A percentile compares a stretch with the other conserved stretches of the same genome.
phyloP scores from a whole-genome alignment of 2,797 vertebrate species.

The Mus minutoides region DNA sequence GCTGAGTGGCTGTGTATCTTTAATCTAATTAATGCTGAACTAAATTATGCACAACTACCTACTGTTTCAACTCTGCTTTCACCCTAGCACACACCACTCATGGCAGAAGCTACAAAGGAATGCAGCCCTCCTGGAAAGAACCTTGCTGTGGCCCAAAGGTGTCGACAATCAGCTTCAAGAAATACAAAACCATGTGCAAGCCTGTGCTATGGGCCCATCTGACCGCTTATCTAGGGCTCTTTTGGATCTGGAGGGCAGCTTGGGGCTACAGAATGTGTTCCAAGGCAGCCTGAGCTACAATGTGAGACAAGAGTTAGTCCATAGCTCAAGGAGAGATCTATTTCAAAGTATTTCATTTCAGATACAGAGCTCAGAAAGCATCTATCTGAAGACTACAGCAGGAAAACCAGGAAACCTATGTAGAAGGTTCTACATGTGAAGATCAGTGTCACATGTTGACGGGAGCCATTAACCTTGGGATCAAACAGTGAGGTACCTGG shows the following conservation, averaged over 20 bases:
- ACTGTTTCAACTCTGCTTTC: conserved; percentile 31
- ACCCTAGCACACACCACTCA: neutral
- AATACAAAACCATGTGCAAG: conserved; percentile 33
- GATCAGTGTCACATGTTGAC: neutral
- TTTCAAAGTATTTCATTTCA: neutral
- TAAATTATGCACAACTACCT: conserved; percentile 1
- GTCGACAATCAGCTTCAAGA: conserved; percentile 65
- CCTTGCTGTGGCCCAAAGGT: conserved; percentile 45
- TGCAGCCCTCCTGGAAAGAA: conserved; percentile 33
- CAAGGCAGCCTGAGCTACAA: neutral
- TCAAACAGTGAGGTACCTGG: neutral
- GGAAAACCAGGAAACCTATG: conserved; percentile 18
- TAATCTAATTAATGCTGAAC: conserved; percentile 10
- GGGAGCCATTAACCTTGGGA: neutral
- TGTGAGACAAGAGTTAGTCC: neutral
- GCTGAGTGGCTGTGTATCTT: neutral
- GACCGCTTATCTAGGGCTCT: neutral
- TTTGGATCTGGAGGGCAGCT: neutral
- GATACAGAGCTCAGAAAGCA: conserved; percentile 26
- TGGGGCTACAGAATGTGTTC: neutral
- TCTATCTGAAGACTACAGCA: neutral
- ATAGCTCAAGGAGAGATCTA: neutral
- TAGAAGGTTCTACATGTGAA: neutral
- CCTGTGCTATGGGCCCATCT: neutral
- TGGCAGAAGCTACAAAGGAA: conserved; percentile 19